These are phyloP conservation scores for Halcyon chelicuti DNA, from an alignment of 2,797 vertebrate species.

Conservation along the genomic window DNA sequence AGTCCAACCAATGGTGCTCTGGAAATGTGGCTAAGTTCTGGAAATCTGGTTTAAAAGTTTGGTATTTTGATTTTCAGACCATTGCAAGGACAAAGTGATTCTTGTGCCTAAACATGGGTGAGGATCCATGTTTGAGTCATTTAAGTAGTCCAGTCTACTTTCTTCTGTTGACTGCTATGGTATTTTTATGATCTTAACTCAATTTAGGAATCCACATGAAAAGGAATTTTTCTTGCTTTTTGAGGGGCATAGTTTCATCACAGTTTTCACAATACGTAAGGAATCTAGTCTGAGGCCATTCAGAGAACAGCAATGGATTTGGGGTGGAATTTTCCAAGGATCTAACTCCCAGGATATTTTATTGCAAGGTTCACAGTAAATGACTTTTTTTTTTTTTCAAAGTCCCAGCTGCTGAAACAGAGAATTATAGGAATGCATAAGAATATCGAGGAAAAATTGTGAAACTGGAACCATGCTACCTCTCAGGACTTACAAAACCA, in stretches of 20 bases:
- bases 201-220: not conserved
- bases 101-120: not conserved
- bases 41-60: not conserved
- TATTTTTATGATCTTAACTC: not conserved
- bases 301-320: not conserved
- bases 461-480: not conserved
- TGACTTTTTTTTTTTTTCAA: not conserved
- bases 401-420: not conserved
- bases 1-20: not conserved
- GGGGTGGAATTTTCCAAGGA: not conserved
- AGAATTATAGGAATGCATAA: not conserved
- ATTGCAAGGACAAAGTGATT: not conserved
- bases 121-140: not conserved
- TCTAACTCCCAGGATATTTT: not conserved
- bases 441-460: not conserved
- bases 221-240: not conserved
- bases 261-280: not conserved
- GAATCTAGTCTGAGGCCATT: not conserved
- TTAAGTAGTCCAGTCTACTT: not conserved
- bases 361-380: not conserved
- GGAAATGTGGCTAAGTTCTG: not conserved
- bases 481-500: not conserved
- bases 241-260: not conserved
- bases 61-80: not conserved
- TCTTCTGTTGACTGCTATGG: not conserved